Base-by-base conservation (phyloP, 2,888 invertebrate species). In the Calameuta idolon region DNA sequence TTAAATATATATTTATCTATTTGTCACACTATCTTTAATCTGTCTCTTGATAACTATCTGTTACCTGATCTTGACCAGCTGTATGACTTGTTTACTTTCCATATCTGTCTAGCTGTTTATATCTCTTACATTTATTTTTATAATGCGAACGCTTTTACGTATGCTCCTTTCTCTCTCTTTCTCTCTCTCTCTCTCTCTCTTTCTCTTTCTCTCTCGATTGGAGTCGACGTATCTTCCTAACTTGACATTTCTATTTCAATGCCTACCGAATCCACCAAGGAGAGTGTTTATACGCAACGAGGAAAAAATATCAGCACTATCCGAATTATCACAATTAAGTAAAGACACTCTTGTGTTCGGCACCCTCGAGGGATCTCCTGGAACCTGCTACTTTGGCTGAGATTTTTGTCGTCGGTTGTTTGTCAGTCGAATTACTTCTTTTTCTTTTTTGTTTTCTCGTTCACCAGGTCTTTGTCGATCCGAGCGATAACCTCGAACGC, bases 221-320 rank as follows among this genome's bases (percentile, higher is more conserved):
- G 55, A 55, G 0, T 3, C 23, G 23, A 55, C 71, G 34, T 23
- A 71, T 34, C 71, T 31, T 71, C 82, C 86, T 88, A 88, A 88
- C 84, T 81, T 87, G 81, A 77, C 84, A 86, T 89, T 89, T 89
- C 88, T 86, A 87, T 89, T 89, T 89, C 86, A 89, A 88, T 90
- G 90, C 90, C 87, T 89, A 85, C 90, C 89, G 55, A 55, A 55
- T 23, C 55, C 55, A 55, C 9, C 55, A 89, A 90, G 90, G 89
- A 89, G 89, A 89, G 85, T 89, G 89, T 86, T 86, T 89, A 81
- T 90, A 89, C 84, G 87, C 88, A 81, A 87, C 87, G 84, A 89
- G 88, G 87, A 90, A 89, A 89, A 90, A 89, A 87, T 90, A 88
- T 83, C 89, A 88, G 81, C 88, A 89, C 82, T 90, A 86, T 84